Percentiles rank a stretch among this genome's conserved stretches.
These are phyloP conservation scores for Drosophila punjabiensis DNA, from an alignment of 1,140 invertebrate species.

Conservation along the genomic window DNA sequence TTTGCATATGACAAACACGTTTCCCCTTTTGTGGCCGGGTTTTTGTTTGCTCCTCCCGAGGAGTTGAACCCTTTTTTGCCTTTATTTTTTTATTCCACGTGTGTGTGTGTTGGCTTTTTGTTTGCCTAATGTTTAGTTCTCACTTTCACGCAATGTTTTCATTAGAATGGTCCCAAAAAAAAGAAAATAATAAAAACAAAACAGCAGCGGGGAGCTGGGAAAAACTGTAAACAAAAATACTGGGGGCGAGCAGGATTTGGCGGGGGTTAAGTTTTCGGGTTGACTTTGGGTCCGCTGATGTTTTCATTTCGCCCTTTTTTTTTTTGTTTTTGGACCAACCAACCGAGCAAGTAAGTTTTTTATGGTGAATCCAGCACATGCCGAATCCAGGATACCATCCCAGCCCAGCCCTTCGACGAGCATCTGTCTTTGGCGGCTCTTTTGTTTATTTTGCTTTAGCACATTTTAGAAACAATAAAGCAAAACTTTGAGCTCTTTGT, in stretches of 20 bases:
- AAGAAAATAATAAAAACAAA: neutral
- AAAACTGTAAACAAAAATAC: slow-evolving; percentile 41
- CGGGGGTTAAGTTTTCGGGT: slow-evolving; percentile 19
- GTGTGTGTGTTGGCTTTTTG: slow-evolving; percentile 51
- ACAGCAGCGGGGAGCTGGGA: slow-evolving; percentile 10
- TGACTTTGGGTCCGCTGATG: slow-evolving; percentile 71
- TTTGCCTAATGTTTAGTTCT: slow-evolving; percentile 81
- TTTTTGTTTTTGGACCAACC: slow-evolving; percentile 12
- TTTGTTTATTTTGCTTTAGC: slow-evolving; percentile 80
- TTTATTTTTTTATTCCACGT: slow-evolving; percentile 9
- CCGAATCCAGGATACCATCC: slow-evolving; percentile 25
- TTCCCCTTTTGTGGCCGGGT: slow-evolving; percentile 51
- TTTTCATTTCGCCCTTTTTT: slow-evolving; percentile 63
- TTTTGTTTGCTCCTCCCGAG: slow-evolving; percentile 61
- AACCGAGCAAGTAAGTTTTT: slow-evolving; percentile 13
- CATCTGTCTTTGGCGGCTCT: slow-evolving; percentile 45
- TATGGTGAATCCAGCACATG: slow-evolving; percentile 48
- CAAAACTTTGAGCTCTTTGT: slow-evolving; percentile 78
- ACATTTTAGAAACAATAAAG: slow-evolving; percentile 82
- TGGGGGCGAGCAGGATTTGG: slow-evolving; percentile 5
- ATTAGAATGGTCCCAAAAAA: slow-evolving; percentile 59
- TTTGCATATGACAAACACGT: slow-evolving; percentile 57
- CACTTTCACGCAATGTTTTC: slow-evolving; percentile 82
- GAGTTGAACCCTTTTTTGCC: slow-evolving; percentile 72
- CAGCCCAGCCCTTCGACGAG: neutral